Evolutionary conservation across 2,113 vertebrate genomes (phyloP).

Genomic region (Cygnus atratus): DNA sequence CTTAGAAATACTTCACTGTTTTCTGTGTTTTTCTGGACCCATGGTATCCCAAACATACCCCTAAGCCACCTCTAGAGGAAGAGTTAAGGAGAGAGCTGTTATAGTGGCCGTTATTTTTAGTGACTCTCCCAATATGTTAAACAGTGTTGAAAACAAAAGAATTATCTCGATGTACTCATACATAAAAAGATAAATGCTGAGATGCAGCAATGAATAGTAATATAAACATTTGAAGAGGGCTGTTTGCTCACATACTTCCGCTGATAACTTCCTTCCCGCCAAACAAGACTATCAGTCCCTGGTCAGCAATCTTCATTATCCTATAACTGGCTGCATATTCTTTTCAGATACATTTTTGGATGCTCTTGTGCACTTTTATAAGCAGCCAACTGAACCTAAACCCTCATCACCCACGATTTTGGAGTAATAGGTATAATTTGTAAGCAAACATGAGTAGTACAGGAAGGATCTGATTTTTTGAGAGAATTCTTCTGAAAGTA

Average conservation of each 20-base stretch:
- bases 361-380: neutral
- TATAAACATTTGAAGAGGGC: neutral
- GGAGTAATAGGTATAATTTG: neutral
- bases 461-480: neutral
- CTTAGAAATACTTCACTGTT: neutral
- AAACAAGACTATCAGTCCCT: accelerated
- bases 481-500: neutral
- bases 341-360: neutral
- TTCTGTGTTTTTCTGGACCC: neutral
- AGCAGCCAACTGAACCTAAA: neutral
- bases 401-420: neutral
- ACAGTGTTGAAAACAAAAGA: neutral
- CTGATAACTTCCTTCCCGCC: neutral
- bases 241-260: neutral
- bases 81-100: neutral
- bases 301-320: neutral
- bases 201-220: accelerated
- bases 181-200: neutral
- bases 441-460: neutral
- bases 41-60: neutral
- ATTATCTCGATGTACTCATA: neutral
- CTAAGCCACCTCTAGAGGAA: neutral
- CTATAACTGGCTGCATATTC: neutral
- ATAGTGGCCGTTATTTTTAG: neutral
- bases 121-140: neutral